A percentile compares a stretch with the other conserved stretches of the same genome.
Evolutionary conservation across 2,888 invertebrate genomes (phyloP).

Genomic region (Epiblema foenella): DNA sequence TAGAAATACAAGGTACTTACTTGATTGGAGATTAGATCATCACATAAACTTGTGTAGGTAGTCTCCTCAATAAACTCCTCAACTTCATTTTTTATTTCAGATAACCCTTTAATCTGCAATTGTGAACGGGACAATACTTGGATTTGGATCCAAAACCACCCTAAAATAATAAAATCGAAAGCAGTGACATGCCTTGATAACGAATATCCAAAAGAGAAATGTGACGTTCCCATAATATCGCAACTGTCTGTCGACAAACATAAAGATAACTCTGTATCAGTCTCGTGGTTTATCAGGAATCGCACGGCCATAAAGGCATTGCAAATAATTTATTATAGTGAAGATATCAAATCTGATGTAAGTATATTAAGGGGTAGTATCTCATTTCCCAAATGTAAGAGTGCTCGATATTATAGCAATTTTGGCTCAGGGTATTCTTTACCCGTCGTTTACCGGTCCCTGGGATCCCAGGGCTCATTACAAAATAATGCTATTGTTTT

Average conservation of each 20-base stretch:
- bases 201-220: conserved; percentile 77
- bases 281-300: conserved; percentile 95
- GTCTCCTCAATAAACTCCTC: too few species aligned
- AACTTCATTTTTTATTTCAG: conserved; percentile 78
- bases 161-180: conserved; percentile 77
- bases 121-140: conserved; percentile 96
- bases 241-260: conserved; percentile 94
- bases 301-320: conserved; percentile 93
- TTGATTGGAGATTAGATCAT: conserved; percentile 3
- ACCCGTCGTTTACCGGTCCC: too few species aligned
- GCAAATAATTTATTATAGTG: conserved; percentile 91
- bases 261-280: conserved; percentile 92
- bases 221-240: conserved; percentile 89
- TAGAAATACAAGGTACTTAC: conserved; percentile 91
- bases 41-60: neutral
- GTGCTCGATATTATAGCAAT: neutral
- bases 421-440: neutral
- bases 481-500: too few species aligned
- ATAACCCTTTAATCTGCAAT: conserved; percentile 94
- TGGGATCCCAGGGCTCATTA: too few species aligned
- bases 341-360: conserved; percentile 66
- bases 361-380: conserved; percentile 48
- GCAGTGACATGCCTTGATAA: conserved; percentile 70
- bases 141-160: conserved; percentile 96
- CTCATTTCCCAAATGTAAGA: conserved; percentile 46